These are phyloP conservation scores for Drosophila bocqueti DNA, from an alignment of 1,140 invertebrate genomes.

Conservation along the genomic window DNA sequence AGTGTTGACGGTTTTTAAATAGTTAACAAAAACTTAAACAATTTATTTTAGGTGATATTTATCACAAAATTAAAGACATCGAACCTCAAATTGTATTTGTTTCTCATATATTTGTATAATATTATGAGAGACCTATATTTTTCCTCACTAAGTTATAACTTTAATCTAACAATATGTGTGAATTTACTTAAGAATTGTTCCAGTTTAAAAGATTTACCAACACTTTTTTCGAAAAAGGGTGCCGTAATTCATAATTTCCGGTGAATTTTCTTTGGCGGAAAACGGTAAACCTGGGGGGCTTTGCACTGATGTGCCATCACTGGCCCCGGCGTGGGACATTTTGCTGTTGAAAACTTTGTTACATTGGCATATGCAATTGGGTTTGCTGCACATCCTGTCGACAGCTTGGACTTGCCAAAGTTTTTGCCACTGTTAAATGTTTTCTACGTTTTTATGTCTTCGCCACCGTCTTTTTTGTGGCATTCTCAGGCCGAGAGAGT, in stretches of 20 bases:
- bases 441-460: constrained; percentile 61
- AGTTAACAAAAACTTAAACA: not conserved
- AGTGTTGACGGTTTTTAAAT: constrained; percentile 9
- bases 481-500: constrained; percentile 20
- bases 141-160: not conserved
- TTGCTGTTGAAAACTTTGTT: constrained; percentile 65
- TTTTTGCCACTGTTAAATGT: constrained; percentile 78
- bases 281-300: not conserved
- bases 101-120: not conserved
- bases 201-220: not conserved
- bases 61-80: no score
- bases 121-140: accelerated
- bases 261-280: constrained; percentile 3
- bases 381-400: constrained; percentile 80
- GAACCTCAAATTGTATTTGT: no score
- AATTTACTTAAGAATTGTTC: not conserved
- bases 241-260: constrained; percentile 7
- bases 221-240: not conserved
- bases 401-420: constrained; percentile 79
- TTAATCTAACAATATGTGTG: not conserved
- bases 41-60: not conserved
- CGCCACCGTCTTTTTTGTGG: constrained; percentile 54
- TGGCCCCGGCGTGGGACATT: constrained; percentile 47
- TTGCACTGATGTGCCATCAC: constrained; percentile 25
- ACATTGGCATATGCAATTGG: constrained; percentile 82